These are phyloP conservation scores for Archegozetes longisetosus DNA, from an alignment of 1,140 invertebrate species.

Conservation along the genomic window DNA sequence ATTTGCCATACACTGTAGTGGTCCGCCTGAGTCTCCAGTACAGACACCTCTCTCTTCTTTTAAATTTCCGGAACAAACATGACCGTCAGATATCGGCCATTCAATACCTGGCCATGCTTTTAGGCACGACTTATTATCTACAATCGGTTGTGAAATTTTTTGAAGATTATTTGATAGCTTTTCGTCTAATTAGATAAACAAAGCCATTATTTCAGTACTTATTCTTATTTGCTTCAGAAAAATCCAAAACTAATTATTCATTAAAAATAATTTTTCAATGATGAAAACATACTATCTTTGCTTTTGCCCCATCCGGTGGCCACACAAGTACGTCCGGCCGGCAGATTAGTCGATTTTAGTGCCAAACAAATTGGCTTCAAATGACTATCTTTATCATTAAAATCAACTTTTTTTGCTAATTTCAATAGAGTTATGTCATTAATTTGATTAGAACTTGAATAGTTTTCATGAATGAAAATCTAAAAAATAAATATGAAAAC, in stretches of 20 bases:
- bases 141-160: conserved; percentile 3
- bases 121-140: neutral
- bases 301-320: conserved; percentile 9
- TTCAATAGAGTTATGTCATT: conserved; percentile 8
- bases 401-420: conserved; percentile 2
- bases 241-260: neutral
- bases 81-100: conserved; percentile 2
- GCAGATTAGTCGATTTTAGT: neutral
- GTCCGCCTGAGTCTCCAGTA: conserved; percentile 3
- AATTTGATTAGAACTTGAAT: neutral
- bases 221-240: too few relatives aligned
- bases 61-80: conserved; percentile 6
- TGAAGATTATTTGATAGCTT: neutral
- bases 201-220: too few relatives aligned
- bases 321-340: neutral
- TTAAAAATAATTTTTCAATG: neutral
- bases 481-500: neutral
- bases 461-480: conserved; percentile 8
- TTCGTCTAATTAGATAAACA: too few relatives aligned
- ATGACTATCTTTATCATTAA: neutral
- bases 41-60: conserved; percentile 2
- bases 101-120: conserved; percentile 8
- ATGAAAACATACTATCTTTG: neutral
- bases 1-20: conserved; percentile 22
- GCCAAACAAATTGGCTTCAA: conserved; percentile 12